Conservation (phyloP, 2,797 vertebrate genomes). For the Glyptemys insculpta region DNA sequence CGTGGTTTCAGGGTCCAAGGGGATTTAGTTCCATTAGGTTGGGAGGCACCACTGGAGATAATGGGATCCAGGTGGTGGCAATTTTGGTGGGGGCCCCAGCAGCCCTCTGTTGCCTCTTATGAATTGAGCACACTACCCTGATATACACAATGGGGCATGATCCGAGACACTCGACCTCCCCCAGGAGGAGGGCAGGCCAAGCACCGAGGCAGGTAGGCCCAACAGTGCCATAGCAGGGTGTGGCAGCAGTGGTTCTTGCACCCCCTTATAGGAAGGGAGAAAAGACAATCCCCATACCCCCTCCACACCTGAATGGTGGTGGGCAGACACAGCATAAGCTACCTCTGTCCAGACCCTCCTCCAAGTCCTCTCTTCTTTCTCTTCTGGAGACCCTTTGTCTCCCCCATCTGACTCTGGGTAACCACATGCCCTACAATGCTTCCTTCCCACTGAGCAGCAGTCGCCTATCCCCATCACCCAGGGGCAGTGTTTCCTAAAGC, state of each 20-base stretch:
- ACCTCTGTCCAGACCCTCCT: neutral
- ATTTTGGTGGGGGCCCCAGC: neutral
- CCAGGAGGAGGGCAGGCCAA: no score
- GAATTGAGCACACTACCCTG: neutral
- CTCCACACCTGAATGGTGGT: neutral
- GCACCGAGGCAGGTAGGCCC: neutral
- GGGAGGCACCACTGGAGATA: neutral
- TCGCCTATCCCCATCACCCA: neutral
- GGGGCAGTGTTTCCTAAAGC: neutral
- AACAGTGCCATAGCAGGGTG: neutral
- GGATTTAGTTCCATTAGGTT: no score
- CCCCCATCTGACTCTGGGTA: neutral
- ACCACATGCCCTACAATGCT: accelerated
- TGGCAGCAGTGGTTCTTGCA: neutral
- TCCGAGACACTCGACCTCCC: neutral
- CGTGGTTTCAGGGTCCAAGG: neutral
- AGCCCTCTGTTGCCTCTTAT: neutral
- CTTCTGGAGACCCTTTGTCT: neutral
- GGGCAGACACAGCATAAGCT: neutral
- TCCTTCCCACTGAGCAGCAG: neutral
- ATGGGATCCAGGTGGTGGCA: neutral
- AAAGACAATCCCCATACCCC: neutral
- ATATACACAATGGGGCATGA: neutral
- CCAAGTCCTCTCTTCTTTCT: neutral
- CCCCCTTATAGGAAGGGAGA: neutral